Evolutionary conservation across 1,140 invertebrate genomes (phyloP).

Genomic region (Heterodera carotae): DNA sequence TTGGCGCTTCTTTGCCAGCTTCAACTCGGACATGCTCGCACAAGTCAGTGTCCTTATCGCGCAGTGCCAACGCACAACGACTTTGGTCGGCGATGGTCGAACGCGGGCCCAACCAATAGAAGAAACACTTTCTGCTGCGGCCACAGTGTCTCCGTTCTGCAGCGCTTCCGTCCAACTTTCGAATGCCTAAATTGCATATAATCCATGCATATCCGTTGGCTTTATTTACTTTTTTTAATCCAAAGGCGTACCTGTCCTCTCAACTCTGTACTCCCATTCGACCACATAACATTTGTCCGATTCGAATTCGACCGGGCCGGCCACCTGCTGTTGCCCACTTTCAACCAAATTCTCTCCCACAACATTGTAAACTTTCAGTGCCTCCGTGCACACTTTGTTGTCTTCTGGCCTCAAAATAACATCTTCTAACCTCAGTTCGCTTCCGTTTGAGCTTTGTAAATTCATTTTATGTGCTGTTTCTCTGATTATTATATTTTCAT

Average conservation of each 20-base stretch:
- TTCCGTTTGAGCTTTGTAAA: background rate
- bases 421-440: slow-evolving; percentile 40
- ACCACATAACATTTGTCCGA: slow-evolving; percentile 43
- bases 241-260: slow-evolving; percentile 37
- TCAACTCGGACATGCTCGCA: slow-evolving; percentile 44
- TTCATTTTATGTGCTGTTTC: background rate
- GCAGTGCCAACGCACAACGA: slow-evolving; percentile 44
- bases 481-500: background rate
- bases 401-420: slow-evolving; percentile 40
- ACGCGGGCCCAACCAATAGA: slow-evolving; percentile 44
- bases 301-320: slow-evolving; percentile 33
- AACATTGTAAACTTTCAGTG: slow-evolving; percentile 25
- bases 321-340: slow-evolving; percentile 25
- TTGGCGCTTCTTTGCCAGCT: slow-evolving; percentile 41
- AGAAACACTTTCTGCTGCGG: slow-evolving; percentile 33
- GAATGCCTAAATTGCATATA: slow-evolving; percentile 44
- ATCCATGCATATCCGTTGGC: no score
- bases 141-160: slow-evolving; percentile 39
- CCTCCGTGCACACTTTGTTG: slow-evolving; percentile 43
- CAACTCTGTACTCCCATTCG: slow-evolving; percentile 45
- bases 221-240: no score
- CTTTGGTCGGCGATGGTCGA: slow-evolving; percentile 37
- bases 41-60: slow-evolving; percentile 47
- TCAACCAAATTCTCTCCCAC: slow-evolving; percentile 31
- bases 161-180: slow-evolving; percentile 32